Base-by-base conservation (phyloP, 2,888 invertebrate species). In the Aphidius colemani region DNA sequence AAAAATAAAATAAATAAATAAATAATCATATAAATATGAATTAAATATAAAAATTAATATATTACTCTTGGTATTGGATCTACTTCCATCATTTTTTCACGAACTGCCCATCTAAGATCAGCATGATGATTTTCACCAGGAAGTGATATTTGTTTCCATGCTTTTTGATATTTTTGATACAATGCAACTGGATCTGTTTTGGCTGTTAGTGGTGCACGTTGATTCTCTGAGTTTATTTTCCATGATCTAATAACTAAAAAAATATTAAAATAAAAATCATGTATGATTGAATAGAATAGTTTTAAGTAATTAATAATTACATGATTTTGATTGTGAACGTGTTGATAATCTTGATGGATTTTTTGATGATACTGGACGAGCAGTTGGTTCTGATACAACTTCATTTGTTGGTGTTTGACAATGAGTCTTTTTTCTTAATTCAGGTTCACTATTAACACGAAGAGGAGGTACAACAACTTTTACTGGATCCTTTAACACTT, bases 81-180 rank as follows among this genome's bases (percentile, higher is more conserved):
- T 58, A 77, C 83, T 18, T 87, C 88, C 57, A 89, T 84, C 85
- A 91, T 87, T 81, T 88, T 89, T 75, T 90, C 88, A 58, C 91
- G 84, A 10, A 91, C 85, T 70, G 86, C 86, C 90, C 90, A 91
- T 67, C 93, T 85, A 30, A 92, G 76, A 44, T 88, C 87, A 0
- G 86, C 79, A 83, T 90, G 89, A 63, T 86, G 83, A 71, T 88
- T 88, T 78, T 91, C 90, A 7, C 92, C 93, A 0, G 93, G 93
- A 41, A 93, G 86, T 73, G 90, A 90, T 67, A 90, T 88, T 74
- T 88, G 88, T 30, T 87, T 87, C 93, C 93, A 93, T 72, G 89
- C 84, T 44, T 86, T 84, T 71, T 89, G 88, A 75, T 93, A 93
- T 72, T 90, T 88, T 70, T 93, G 92, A 75, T 92, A 93, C 13